A percentile compares a stretch with the other conserved stretches of the same genome.
Evolutionary conservation across 1,140 invertebrate species (phyloP).

Genomic region (Lordiphosa stackelbergi): DNA sequence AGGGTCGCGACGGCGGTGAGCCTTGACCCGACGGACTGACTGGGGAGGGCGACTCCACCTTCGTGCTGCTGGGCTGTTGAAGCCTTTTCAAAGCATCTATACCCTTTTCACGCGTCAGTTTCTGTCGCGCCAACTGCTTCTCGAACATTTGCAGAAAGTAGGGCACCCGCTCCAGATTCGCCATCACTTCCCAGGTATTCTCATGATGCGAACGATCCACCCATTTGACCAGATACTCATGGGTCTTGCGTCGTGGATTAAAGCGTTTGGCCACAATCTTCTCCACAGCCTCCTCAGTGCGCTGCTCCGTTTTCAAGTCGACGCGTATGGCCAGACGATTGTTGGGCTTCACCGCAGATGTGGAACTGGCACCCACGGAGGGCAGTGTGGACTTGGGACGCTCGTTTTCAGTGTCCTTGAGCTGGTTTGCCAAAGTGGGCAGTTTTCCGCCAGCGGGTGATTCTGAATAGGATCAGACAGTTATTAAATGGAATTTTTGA

Average conservation of each 20-base stretch:
- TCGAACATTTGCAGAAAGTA: slow-evolving; percentile 88
- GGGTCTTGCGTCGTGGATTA: slow-evolving; percentile 86
- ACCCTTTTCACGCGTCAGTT: slow-evolving; percentile 80
- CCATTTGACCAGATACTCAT: slow-evolving; percentile 90
- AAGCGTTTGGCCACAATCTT: slow-evolving; percentile 89
- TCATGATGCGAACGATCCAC: slow-evolving; percentile 85
- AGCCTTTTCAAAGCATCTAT: slow-evolving; percentile 75
- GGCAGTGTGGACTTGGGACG: slow-evolving; percentile 38
- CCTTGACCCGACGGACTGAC: slow-evolving; percentile 41
- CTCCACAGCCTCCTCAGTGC: slow-evolving; percentile 80
- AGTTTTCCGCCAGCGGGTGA: slow-evolving; percentile 40
- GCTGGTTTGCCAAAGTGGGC: slow-evolving; percentile 40
- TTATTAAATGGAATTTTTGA: background rate
- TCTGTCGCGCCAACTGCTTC: slow-evolving; percentile 85
- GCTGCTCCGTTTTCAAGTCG: slow-evolving; percentile 63
- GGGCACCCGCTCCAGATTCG: slow-evolving; percentile 85
- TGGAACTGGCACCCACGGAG: slow-evolving; percentile 2
- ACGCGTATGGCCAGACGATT: slow-evolving; percentile 68
- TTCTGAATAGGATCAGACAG: slow-evolving; percentile 20
- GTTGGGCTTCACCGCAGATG: slow-evolving; percentile 38
- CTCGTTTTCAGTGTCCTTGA: slow-evolving; percentile 64
- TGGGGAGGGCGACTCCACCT: slow-evolving; percentile 16
- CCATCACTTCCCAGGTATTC: slow-evolving; percentile 88
- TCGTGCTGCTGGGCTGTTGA: slow-evolving; percentile 23
- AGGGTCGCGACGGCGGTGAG: slow-evolving; percentile 80